Conservation (phyloP, 1,140 invertebrate genomes). For the Agraylea sexmaculata region DNA sequence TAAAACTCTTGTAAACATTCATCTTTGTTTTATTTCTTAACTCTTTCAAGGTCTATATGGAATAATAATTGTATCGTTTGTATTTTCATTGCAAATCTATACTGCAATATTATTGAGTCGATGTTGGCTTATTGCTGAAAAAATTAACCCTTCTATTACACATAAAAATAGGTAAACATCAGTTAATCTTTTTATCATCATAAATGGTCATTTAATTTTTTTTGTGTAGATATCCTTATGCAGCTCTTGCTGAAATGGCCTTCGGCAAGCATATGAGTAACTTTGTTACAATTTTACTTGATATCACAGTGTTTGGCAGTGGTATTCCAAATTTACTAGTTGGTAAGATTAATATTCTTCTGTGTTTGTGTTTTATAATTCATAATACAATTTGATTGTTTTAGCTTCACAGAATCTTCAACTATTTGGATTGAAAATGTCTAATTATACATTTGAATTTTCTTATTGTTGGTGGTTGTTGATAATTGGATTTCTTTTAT, state of each 20-base stretch:
- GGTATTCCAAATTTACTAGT: constrained; percentile 66
- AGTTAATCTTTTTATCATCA: constrained; percentile 8
- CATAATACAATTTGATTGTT: constrained; percentile 20
- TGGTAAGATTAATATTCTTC: constrained; percentile 36
- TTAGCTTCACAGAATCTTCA: constrained; percentile 64
- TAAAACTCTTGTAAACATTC: constrained; percentile 7
- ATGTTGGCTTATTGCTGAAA: constrained; percentile 60
- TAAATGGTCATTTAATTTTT: constrained; percentile 5
- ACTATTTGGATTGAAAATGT: constrained; percentile 55
- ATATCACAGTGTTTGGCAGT: constrained; percentile 60
- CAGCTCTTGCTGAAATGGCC: constrained; percentile 61
- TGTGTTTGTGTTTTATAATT: not conserved
- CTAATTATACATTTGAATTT: constrained; percentile 45
- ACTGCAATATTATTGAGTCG: constrained; percentile 59
- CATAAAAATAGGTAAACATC: constrained; percentile 48
- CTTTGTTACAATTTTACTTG: constrained; percentile 53
- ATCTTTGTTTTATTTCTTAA: not conserved
- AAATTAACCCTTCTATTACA: constrained; percentile 51
- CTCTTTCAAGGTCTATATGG: constrained; percentile 51
- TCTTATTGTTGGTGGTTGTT: constrained; percentile 69
- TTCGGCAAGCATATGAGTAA: constrained; percentile 46
- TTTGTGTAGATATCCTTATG: constrained; percentile 53
- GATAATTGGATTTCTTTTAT: constrained; percentile 53
- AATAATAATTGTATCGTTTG: constrained; percentile 50
- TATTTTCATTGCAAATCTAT: constrained; percentile 61